Conservation (phyloP, 2,888 invertebrate genomes). For the Colostygia pectinataria region DNA sequence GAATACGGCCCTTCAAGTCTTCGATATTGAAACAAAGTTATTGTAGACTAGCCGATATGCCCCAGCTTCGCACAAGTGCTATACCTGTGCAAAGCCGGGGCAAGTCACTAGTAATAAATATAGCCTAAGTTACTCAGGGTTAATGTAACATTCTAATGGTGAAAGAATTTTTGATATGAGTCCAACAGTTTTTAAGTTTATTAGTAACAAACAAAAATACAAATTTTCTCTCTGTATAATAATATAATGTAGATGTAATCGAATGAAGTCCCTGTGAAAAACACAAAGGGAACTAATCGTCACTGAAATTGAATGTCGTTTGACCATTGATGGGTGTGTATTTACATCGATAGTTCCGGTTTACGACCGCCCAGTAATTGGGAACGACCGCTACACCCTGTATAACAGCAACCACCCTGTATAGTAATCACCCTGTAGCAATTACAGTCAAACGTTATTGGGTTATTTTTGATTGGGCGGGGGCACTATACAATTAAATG, state of each 20-base stretch:
- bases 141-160: too few relatives aligned
- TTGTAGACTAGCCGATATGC: too few relatives aligned
- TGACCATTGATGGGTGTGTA: conserved; percentile 34
- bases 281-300: conserved; percentile 8
- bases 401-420: conserved; percentile 25
- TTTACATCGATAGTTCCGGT: conserved; percentile 59
- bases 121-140: too few relatives aligned
- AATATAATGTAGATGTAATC: background rate
- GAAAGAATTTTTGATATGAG: too few relatives aligned
- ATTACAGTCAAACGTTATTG: conserved; percentile 35
- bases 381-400: conserved; percentile 46
- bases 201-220: too few relatives aligned
- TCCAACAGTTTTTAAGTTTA: too few relatives aligned
- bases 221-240: too few relatives aligned
- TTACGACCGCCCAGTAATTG: conserved; percentile 65
- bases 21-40: too few relatives aligned
- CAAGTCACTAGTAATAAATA: too few relatives aligned
- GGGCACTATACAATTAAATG: conserved; percentile 18
- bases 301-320: conserved; percentile 35
- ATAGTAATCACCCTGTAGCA: conserved; percentile 26
- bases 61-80: too few relatives aligned
- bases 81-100: too few relatives aligned
- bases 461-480: conserved; percentile 37
- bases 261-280: conserved; percentile 8
- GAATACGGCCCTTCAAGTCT: too few relatives aligned